A percentile compares a stretch with the other conserved stretches of the same genome.
Conservation (phyloP, 2,113 vertebrate species). For the Tretioscincus oriximinensis region DNA sequence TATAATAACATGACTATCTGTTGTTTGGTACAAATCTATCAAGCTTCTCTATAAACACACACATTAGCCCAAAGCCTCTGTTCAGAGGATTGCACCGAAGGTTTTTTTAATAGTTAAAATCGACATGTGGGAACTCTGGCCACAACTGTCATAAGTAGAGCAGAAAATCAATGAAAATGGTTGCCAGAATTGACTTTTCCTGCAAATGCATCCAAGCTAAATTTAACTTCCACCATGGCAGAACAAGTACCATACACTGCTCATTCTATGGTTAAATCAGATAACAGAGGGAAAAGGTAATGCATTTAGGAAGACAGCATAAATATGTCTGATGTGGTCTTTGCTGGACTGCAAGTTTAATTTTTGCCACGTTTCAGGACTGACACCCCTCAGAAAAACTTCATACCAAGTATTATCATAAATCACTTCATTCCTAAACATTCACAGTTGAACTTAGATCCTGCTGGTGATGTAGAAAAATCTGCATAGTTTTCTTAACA, state of each 20-base stretch:
- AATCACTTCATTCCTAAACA: not conserved
- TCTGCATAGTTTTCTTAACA: too few relatives aligned
- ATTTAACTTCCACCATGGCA: constrained; percentile 14
- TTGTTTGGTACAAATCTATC: not conserved
- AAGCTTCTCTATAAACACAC: not conserved
- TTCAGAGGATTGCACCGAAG: not conserved
- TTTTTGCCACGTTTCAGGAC: not conserved
- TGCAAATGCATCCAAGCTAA: constrained; percentile 29
- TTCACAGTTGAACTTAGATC: too few relatives aligned
- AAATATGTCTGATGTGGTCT: not conserved
- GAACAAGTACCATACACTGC: not conserved
- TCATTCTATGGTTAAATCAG: not conserved
- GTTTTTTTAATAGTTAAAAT: constrained; percentile 18
- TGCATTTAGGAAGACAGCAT: not conserved
- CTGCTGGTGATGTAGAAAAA: too few relatives aligned
- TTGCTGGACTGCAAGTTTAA: not conserved
- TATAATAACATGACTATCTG: not conserved
- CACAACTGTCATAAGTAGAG: constrained; percentile 54
- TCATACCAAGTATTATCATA: not conserved
- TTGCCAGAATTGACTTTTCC: constrained; percentile 41
- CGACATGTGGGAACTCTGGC: rapidly evolving
- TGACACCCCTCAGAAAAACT: not conserved
- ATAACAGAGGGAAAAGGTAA: not conserved
- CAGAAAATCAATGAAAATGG: constrained; percentile 61
- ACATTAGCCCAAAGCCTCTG: not conserved